These are phyloP conservation scores for Hydrolagus colliei DNA, from an alignment of 2,797 vertebrate genomes.

Conservation along the genomic window DNA sequence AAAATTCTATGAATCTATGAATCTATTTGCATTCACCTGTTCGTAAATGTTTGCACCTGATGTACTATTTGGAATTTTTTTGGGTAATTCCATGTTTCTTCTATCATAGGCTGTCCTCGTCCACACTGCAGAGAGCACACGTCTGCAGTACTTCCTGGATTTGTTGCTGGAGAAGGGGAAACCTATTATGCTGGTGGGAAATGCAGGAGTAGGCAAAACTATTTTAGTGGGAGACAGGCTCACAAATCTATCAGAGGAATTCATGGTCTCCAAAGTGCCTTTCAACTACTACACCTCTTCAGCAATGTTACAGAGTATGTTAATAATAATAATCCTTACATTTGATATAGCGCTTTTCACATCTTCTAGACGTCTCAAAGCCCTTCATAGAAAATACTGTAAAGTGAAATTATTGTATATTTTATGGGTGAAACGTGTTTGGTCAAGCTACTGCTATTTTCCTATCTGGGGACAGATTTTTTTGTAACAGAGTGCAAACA, in stretches of 20 bases:
- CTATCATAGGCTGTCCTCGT: constrained; percentile 65
- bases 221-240: constrained; percentile 57
- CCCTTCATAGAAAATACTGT: too few species aligned
- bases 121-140: constrained; percentile 62
- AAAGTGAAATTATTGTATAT: too few species aligned
- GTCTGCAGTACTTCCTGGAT: constrained; percentile 63
- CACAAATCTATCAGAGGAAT: constrained; percentile 57
- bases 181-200: constrained; percentile 67
- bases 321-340: neutral
- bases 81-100: neutral
- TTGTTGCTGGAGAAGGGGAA: constrained; percentile 65
- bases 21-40: neutral
- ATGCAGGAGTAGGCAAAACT: constrained; percentile 65
- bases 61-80: neutral
- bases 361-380: too few species aligned
- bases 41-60: too few species aligned
- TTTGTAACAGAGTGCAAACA: too few species aligned
- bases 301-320: constrained; percentile 64
- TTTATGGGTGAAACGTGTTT: neutral
- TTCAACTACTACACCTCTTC: constrained; percentile 69
- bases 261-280: constrained; percentile 56
- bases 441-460: neutral
- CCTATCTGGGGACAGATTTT: too few species aligned
- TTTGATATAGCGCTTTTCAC: too few species aligned
- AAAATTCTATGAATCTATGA: too few species aligned